Evolutionary conservation across 35 echinoderm and acorn worm species (phyloP).

Genomic region (Ptychodera flava): DNA sequence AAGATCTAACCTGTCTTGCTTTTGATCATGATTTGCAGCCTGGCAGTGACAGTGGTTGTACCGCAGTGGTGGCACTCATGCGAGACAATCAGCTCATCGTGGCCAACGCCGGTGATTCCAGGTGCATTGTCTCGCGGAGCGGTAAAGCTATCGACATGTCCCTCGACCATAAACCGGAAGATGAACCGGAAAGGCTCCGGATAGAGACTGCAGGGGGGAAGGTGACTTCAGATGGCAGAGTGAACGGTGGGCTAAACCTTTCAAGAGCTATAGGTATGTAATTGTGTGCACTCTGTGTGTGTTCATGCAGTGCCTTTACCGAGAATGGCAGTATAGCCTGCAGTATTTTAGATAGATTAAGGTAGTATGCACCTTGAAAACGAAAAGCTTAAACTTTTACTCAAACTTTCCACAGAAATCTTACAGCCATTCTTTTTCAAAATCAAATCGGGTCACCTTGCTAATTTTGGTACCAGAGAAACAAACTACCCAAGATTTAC

Average conservation of each 20-base stretch:
- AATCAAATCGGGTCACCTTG: no score
- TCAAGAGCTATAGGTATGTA: constrained; percentile 91
- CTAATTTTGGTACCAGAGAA: no score
- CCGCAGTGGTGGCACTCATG: constrained; percentile 78
- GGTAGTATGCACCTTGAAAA: no score
- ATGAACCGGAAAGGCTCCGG: constrained; percentile 59
- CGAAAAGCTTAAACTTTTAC: no score
- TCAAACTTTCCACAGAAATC: no score
- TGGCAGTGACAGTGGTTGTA: constrained; percentile 94
- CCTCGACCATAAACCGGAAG: constrained; percentile 95
- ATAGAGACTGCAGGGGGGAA: constrained; percentile 91
- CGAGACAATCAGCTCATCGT: constrained; percentile 60
- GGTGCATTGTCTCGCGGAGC: constrained; percentile 77
- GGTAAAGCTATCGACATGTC: constrained; percentile 78
- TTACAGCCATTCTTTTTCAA: no score
- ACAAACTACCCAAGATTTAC: no score
- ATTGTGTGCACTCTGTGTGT: no score
- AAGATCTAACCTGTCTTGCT: no score
- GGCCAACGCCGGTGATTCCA: constrained; percentile 88
- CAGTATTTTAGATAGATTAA: no score
- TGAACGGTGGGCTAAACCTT: constrained; percentile 96
- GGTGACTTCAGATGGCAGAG: constrained; percentile 83
- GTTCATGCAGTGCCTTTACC: no score
- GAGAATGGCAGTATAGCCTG: no score
- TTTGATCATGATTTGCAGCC: constrained; percentile 32